Evolutionary conservation across 1,140 invertebrate genomes (phyloP).

Genomic region (Probaryconus sp.): DNA sequence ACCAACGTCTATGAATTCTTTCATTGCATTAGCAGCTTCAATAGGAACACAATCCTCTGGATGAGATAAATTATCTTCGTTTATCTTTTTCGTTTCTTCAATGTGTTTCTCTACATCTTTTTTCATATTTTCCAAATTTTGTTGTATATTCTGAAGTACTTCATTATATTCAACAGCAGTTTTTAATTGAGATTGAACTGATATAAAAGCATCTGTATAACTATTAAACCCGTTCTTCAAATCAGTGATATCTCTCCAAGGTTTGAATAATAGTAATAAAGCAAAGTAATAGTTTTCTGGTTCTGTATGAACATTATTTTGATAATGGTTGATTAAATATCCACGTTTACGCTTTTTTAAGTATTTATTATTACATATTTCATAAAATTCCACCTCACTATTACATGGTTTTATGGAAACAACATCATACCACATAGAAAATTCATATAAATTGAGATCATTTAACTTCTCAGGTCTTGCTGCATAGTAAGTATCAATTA

Average conservation of each 20-base stretch:
- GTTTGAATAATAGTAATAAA: conserved; percentile 62
- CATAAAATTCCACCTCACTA: conserved; percentile 19
- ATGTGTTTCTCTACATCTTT: conserved; percentile 45
- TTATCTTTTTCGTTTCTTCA: conserved; percentile 24
- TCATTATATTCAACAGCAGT: conserved; percentile 61
- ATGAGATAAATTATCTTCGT: conserved; percentile 7
- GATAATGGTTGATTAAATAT: conserved; percentile 64
- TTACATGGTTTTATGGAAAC: not conserved
- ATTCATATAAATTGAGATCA: conserved; percentile 14
- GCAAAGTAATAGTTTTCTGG: conserved; percentile 65
- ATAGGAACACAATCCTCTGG: conserved; percentile 31
- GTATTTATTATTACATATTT: conserved; percentile 17
- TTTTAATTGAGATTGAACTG: conserved; percentile 25
- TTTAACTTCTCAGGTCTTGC: no score
- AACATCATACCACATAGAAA: conserved; percentile 14
- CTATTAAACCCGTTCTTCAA: conserved; percentile 41
- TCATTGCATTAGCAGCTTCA: conserved; percentile 56
- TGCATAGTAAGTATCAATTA: no score
- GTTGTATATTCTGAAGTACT: conserved; percentile 38
- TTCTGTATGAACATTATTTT: conserved; percentile 46
- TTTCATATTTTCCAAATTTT: conserved; percentile 44
- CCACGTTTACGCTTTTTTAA: conserved; percentile 53
- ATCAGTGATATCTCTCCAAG: conserved; percentile 59
- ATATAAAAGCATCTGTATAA: conserved; percentile 58
- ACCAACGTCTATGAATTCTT: conserved; percentile 54